Evolutionary conservation across 2,113 vertebrate genomes (phyloP).

Genomic region (Dromaius novaehollandiae): DNA sequence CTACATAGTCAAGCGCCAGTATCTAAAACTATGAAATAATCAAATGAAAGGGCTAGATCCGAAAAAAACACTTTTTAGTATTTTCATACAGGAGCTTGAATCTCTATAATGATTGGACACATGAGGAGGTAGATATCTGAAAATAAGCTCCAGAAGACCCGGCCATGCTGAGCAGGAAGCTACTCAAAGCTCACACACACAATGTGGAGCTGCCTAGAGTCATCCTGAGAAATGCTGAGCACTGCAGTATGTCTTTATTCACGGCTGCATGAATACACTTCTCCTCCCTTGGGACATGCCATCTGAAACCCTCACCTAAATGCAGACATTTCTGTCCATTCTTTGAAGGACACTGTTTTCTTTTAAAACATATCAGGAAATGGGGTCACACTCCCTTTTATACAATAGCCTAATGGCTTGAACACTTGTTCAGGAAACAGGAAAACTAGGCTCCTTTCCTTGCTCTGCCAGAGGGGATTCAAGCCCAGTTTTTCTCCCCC

Average conservation of each 20-base stretch:
- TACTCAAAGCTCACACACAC: background rate
- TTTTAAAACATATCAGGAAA: conserved; percentile 48
- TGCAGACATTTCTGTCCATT: conserved; percentile 34
- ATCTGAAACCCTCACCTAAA: conserved; percentile 63
- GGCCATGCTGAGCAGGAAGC: conserved; percentile 24
- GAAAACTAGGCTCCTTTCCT: conserved; percentile 61
- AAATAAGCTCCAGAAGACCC: background rate
- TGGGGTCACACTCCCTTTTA: conserved; percentile 37
- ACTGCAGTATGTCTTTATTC: conserved; percentile 16
- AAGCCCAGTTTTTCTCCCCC: background rate
- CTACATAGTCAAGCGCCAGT: background rate
- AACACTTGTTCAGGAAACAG: conserved; percentile 72
- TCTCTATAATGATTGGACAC: background rate
- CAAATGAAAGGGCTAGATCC: background rate
- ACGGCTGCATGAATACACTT: background rate
- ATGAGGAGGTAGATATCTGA: background rate
- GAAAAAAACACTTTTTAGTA: background rate
- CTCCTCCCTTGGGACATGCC: conserved; percentile 18
- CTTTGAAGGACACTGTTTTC: conserved; percentile 52
- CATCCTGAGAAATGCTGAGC: conserved; percentile 40
- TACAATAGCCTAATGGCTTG: conserved; percentile 68
- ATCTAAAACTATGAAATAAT: background rate
- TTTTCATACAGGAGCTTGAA: background rate
- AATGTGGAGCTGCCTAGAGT: background rate
- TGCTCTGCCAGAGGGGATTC: conserved; percentile 17